Base-by-base conservation (phyloP, 2,888 invertebrate species). In the Dyspetes luteomarginatus region DNA sequence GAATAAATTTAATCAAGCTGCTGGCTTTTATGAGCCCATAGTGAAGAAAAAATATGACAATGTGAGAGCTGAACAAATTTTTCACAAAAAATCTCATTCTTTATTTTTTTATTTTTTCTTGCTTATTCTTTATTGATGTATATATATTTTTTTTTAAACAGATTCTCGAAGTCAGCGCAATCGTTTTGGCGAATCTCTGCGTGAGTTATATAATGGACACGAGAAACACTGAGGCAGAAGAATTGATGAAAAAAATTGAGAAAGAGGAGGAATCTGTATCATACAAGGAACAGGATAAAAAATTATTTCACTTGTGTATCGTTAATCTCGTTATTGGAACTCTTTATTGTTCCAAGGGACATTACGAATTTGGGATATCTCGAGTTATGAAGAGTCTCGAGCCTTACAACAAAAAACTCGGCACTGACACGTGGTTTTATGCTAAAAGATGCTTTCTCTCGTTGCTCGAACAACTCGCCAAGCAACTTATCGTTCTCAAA, bases 141-240 rank as follows among this genome's bases (percentile, higher is more conserved):
- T 3, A 17, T 45, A 26, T 19, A 50, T 41, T 43, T 28, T 24
- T 12, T 15, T 26, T 5, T 15, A n/a, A 45, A n/a, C 24, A 97
- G 95, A 97, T 99, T 88, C 93, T 99, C 91, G 96, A 97, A 85
- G 96, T 99, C 9, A 98, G 98, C 89, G 98, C 99, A n/a, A 98
- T 99, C 43, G 98, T 99, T 50, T 93, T 99, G 89, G 99, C 99
- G 22, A 99, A 99, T 92, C 93, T 99, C 36, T 99, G 99, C 91
- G 99, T 99, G 0, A 98, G 99, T 17, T 99, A 99, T 91, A 99
- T 99, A 87, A 99, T 99, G 99, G 99, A 98, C 1, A 97, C 98
- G 65, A 98, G 98, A 92, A 99, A 99, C 91, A 98, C 98, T 92
- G 99, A 99, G 93, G 99, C 99, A 9, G 99, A 99, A 92, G 98